Base-by-base conservation (phyloP, 2,797 vertebrate species). In the Brachyalestes nurse region DNA sequence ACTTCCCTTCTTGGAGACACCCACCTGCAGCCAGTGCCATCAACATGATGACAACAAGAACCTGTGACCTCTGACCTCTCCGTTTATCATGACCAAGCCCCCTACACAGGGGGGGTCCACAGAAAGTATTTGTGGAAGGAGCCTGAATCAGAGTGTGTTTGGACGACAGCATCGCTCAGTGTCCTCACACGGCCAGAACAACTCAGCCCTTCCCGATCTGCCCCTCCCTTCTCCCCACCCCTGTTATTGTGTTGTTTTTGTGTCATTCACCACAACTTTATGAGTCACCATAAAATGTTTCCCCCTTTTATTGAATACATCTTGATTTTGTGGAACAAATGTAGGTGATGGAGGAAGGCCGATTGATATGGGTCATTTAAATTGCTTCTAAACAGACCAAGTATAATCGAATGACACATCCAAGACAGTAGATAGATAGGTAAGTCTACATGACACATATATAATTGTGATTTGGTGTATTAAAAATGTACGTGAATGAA, bases 1-100 rank as follows among this genome's bases (percentile, higher is more conserved):
- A 86, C 92, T 99, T 87, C 96, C 95, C 79, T 97, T 97, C 91
- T 89, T 97, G 87, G 93, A 91, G 38, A 82, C 88, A 38, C 78
- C 90, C 28, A 86, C 78, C 7, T 83, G 88, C 78, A 87, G 86
- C 88, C 91, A 88, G 85, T 90, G 88, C 90, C 93, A 91, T 85
- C 92, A 77, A 42, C 86, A 89, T 16, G 93, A 94, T 90, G 91
- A 90, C 90, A 93, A 93, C 78, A 88, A 95, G 87, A 94, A 94
- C 90, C 90, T 93, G 93, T 94, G 92, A 95, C 83, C 72, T 80
- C 80, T 23, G 73, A 83, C 82, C 85, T 72, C 47, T 67, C 28
- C 53, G 51, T 79, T 23, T 23, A 12, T 51, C 62, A 53, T 42
- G 12, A 80, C 65, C 47, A n/a, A 38, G 75, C 74, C 61, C 66